phyloP scores from a whole-genome alignment of 2,113 vertebrate species.

The Leucopsar rothschildi region DNA sequence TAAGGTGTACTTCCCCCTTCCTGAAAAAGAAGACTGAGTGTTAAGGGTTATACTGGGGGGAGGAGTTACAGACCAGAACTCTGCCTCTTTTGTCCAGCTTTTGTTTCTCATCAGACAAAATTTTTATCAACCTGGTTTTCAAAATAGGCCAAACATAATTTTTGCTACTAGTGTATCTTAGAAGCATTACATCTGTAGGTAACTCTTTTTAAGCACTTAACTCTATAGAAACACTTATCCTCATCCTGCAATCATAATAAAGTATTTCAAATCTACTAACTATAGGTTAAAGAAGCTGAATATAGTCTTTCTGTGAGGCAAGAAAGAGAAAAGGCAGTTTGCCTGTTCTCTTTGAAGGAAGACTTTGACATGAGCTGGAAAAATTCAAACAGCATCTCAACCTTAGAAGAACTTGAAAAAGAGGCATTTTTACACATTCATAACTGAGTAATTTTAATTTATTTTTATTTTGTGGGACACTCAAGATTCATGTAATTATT shows the following conservation, averaged over 20 bases:
- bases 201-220: not conserved
- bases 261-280: not conserved
- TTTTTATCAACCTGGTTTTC: not conserved
- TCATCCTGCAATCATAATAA: not conserved
- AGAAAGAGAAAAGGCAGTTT: not conserved
- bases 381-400: not conserved
- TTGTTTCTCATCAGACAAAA: not conserved
- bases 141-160: not conserved
- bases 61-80: not conserved
- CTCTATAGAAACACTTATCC: not conserved
- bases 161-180: not conserved
- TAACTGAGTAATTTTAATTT: not conserved
- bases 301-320: not conserved
- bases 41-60: not conserved
- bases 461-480: not conserved
- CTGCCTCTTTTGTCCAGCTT: not conserved
- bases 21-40: not conserved
- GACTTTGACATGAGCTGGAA: not conserved
- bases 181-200: not conserved
- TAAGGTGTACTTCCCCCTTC: not conserved
- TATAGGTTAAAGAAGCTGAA: not conserved
- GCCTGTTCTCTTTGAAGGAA: not conserved
- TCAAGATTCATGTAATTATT: not conserved
- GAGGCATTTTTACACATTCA: not conserved
- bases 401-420: not conserved